Base-by-base conservation (phyloP, 2,113 vertebrate genomes). In the Pseudorectes ferrugineus region DNA sequence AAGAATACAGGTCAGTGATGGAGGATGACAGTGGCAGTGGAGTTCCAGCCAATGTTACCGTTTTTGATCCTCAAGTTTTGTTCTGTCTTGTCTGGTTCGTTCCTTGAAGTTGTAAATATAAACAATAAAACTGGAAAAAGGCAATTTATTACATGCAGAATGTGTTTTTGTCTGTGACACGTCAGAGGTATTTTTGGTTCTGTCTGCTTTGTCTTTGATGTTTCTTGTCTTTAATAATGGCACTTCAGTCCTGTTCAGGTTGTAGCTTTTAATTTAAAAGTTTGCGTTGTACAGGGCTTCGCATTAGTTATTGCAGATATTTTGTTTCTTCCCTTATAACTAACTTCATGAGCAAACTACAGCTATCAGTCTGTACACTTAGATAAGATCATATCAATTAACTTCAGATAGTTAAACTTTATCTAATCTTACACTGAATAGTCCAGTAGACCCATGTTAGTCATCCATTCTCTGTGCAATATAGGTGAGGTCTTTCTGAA, bases 91-190 rank as follows among this genome's bases (percentile, higher is more conserved):
- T 72, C 15, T 76, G 18, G 3, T 57, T 92, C 20, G n/a, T 73
- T 72, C 18, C 11, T 9, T 49, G 12, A 91, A 65, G 8, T 8
- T 58, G 24, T 43, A 73, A 88, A 65, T 85, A 49, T 26, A 79
- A 78, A 57, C 65, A 83, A 51, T 35, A 59, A 59, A 88, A 38
- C 15, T 52, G 5, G 26, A 75, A 79, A 58, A 72, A 5, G 7
- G 11, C 1, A 29, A 52, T 76, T 73, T 79, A 45, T 89, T 85
- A 21, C 20, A 45, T 29, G 17, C 4, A 61, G 22, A 68, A 57
- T 52, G 5, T 43, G 9, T 11, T 36, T 52, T 33, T 83, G 14
- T 20, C 36, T 29, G 10, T 1, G 4, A 26, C 0, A 3, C 46
- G 16, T 45, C 31, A 72, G 40, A 20, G 2, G 6, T n/a, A 36